phyloP scores from a whole-genome alignment of 2,797 vertebrate genomes.

The Dryobates pubescens region DNA sequence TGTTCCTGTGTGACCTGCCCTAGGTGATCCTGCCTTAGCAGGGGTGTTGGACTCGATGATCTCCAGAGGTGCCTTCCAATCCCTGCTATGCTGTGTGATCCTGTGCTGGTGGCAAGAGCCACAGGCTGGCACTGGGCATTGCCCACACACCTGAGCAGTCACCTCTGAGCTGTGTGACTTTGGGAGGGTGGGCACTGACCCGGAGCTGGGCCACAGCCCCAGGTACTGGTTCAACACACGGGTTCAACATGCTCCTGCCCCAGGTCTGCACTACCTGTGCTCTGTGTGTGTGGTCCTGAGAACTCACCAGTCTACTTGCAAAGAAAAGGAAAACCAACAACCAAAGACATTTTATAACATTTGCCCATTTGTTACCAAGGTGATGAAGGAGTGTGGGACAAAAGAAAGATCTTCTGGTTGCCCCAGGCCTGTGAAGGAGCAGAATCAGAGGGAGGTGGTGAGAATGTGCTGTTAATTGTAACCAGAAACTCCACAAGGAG shows the following conservation, averaged over 20 bases:
- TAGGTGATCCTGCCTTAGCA: too few species aligned
- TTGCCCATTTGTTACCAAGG: slow-evolving; percentile 51
- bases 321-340: not conserved
- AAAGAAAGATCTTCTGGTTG: slow-evolving; percentile 40
- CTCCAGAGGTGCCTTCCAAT: too few species aligned
- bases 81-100: too few species aligned
- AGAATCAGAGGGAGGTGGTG: slow-evolving; percentile 17
- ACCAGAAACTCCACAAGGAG: not conserved
- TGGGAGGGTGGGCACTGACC: not conserved
- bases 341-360: not conserved
- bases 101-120: too few species aligned
- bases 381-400: slow-evolving; percentile 50
- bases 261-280: not conserved
- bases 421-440: slow-evolving; percentile 52
- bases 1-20: too few species aligned
- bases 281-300: slow-evolving; percentile 48
- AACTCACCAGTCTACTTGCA: slow-evolving; percentile 6
- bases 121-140: not conserved
- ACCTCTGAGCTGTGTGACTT: not conserved
- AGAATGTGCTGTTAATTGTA: slow-evolving; percentile 59
- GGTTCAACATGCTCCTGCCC: not conserved
- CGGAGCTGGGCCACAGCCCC: not conserved
- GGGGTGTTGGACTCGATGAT: too few species aligned
- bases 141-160: not conserved
- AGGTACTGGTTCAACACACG: not conserved